phyloP scores from a whole-genome alignment of 2,113 vertebrate species.

The Cebidichthys violaceus region DNA sequence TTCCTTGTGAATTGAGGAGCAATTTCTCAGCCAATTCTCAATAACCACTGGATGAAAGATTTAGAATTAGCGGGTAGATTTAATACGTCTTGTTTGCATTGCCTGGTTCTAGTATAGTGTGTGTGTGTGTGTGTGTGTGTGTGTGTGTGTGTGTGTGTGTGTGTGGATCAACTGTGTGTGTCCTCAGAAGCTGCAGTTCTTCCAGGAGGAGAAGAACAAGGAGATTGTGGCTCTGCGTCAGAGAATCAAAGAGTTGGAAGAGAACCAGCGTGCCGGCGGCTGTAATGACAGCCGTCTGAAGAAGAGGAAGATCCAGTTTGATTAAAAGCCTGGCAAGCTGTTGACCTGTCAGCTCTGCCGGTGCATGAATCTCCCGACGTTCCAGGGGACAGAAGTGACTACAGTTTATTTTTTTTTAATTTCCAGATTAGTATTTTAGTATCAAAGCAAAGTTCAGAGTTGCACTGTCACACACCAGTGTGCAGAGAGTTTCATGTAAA shows the following conservation, averaged over 20 bases:
- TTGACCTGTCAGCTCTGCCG: background rate
- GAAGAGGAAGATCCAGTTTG: constrained; percentile 56
- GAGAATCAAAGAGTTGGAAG: constrained; percentile 76
- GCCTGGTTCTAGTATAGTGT: background rate
- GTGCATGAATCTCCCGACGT: background rate
- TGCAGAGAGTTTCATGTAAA: constrained; percentile 31
- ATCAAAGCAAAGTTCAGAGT: background rate
- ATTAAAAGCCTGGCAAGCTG: background rate
- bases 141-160: constrained; percentile 6
- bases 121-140: background rate
- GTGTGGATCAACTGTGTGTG: constrained; percentile 5
- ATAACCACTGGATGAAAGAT: background rate
- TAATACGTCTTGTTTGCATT: constrained; percentile 1
- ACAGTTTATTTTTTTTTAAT: background rate
- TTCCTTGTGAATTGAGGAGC: background rate
- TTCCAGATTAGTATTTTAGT: background rate
- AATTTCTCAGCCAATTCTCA: background rate
- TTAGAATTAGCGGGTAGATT: background rate
- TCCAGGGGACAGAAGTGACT: no score
- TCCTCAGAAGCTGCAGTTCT: constrained; percentile 73
- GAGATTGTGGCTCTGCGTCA: constrained; percentile 69
- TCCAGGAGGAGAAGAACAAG: constrained; percentile 77
- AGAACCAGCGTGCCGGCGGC: constrained; percentile 31
- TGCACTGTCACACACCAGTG: background rate
- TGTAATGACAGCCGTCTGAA: constrained; percentile 33